Evolutionary conservation across 2,113 vertebrate species (phyloP).

Genomic region (Neodontobutis hainanensis): DNA sequence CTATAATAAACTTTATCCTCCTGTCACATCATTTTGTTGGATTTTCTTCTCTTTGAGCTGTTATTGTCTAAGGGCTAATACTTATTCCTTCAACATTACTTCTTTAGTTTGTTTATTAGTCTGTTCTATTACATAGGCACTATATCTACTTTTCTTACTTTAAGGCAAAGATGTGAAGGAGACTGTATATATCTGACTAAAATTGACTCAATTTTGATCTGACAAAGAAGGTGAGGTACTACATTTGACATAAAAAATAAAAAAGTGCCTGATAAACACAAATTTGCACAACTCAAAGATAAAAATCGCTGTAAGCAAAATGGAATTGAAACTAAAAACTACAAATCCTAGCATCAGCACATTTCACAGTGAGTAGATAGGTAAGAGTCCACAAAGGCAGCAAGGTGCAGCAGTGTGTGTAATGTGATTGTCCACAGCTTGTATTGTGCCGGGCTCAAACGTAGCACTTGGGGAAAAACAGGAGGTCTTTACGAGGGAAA

Average conservation of each 20-base stretch:
- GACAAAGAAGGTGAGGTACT: background rate
- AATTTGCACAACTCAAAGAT: slow-evolving; percentile 14
- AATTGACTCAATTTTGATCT: background rate
- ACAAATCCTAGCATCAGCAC: slow-evolving; percentile 47
- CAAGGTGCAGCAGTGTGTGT: slow-evolving; percentile 52
- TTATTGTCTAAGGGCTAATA: too few species aligned
- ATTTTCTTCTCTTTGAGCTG: too few species aligned
- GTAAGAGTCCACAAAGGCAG: slow-evolving; percentile 38
- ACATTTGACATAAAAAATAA: slow-evolving; percentile 21
- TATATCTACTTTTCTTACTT: background rate
- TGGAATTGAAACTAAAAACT: slow-evolving; percentile 35
- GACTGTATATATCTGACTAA: background rate
- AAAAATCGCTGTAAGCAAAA: slow-evolving; percentile 32
- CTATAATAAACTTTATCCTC: too few species aligned
- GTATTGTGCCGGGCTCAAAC: slow-evolving; percentile 33
- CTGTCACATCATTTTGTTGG: too few species aligned
- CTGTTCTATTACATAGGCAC: background rate
- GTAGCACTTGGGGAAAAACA: slow-evolving; percentile 29
- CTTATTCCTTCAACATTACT: too few species aligned
- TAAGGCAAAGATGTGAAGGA: background rate
- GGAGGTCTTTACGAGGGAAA: slow-evolving; percentile 40
- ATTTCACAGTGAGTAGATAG: slow-evolving; percentile 56
- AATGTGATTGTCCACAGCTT: slow-evolving; percentile 66
- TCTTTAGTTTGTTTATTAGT: background rate
- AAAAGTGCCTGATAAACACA: slow-evolving; percentile 29